Evolutionary conservation across 1,140 invertebrate species (phyloP), one percentile per base, ranked within the genome.

Genomic region (Bombus difficillimus): DNA sequence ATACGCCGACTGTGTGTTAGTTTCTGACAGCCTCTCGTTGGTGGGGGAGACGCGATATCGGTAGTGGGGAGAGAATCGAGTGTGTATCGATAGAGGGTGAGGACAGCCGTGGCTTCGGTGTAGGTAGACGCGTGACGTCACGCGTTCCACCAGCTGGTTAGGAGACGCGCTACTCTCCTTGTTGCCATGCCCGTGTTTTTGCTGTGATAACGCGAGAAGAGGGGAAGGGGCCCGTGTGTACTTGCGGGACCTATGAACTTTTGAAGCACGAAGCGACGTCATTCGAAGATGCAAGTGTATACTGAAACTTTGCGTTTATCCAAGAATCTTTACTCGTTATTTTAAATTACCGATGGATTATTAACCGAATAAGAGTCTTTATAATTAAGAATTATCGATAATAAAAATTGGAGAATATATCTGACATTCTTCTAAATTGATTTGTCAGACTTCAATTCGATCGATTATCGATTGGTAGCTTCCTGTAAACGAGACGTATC

Each of bases 81-180:
- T 39, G 57, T 43, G 66, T 76, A 84, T 82, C 73, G 82, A 83
- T 75, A 69, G 85, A 82, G 76, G 64, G 62, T 78, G 39, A 43
- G 34, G 74, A 37, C 74, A 32, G 59, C 66, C 59, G 62, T 59
- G 39, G 37, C 53, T 57, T 77, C 57, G 73, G 77, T 81, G 71
- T 88, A 84, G 73, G 75, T 82, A 89, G 86, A 64, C 84, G 77
- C 77, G 85, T 92, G 89, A 90, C 83, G 91, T 90, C 91, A 91
- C 85, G 74, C 88, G 82, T 88, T 88, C 86, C 90, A 89, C 86
- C 90, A 89, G 90, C 86, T 89, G 87, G 89, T 91, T 78, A 71
- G 34, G 39, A 87, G 88, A 91, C 79, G 81, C 77, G 69, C 83
- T 72, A 69, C 66, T 86, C 68, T 77, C 76, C 87, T 81, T 86